Percentiles rank a stretch among this genome's conserved stretches.
These are phyloP conservation scores for Conopomorpha cramerella DNA, from an alignment of 1,140 invertebrate genomes.

Conservation along the genomic window DNA sequence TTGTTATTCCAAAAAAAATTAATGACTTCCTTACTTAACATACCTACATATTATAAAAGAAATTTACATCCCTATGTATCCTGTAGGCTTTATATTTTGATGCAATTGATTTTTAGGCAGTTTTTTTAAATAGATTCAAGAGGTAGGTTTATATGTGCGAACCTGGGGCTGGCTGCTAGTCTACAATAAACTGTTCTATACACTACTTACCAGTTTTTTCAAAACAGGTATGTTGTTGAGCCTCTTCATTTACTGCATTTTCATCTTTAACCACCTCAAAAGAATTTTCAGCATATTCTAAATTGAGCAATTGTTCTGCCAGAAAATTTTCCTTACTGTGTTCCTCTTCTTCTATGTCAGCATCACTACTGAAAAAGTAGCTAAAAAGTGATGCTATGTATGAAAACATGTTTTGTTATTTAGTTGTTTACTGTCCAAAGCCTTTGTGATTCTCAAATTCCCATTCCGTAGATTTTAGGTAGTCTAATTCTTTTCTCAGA, in stretches of 20 bases:
- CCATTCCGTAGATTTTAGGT: conserved; percentile 71
- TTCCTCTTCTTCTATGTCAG: conserved; percentile 17
- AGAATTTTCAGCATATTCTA: conserved; percentile 24
- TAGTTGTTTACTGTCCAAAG: conserved; percentile 24
- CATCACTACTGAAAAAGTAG: conserved; percentile 17
- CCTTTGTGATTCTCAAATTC: conserved; percentile 65
- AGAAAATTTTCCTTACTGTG: conserved; percentile 30
- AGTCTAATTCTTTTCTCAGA: conserved; percentile 68
- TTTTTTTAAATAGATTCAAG: too few relatives aligned
- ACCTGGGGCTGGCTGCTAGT: too few relatives aligned
- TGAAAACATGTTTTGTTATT: conserved; percentile 24
- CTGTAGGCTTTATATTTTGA: too few relatives aligned
- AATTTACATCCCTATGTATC: too few relatives aligned
- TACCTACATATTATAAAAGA: too few relatives aligned
- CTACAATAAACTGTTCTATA: too few relatives aligned
- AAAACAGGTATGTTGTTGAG: too few relatives aligned
- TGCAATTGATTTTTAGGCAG: too few relatives aligned
- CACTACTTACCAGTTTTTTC: conserved; percentile 42
- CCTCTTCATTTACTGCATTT: conserved; percentile 17
- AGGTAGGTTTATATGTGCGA: too few relatives aligned
- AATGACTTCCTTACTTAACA: too few relatives aligned
- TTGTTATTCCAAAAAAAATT: too few relatives aligned
- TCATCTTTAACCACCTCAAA: too few relatives aligned
- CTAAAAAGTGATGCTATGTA: conserved; percentile 25
- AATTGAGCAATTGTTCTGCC: conserved; percentile 30